Percentiles rank a stretch among this genome's conserved stretches.
These are phyloP conservation scores for Ellobium chinense DNA, from an alignment of 2,888 invertebrate species.

Conservation along the genomic window DNA sequence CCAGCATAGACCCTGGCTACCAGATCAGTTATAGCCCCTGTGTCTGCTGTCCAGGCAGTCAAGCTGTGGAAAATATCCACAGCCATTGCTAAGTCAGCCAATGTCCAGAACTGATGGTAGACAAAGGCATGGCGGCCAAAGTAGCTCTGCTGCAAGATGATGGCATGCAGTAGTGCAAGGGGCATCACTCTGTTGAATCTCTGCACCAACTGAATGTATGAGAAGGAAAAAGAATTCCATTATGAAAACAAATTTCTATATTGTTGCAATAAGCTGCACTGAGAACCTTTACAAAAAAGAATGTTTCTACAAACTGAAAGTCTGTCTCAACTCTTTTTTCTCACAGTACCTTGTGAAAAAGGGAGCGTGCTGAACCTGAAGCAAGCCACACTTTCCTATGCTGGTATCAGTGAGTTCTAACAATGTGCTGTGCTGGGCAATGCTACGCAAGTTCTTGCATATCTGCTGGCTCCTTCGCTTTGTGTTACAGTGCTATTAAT, in stretches of 20 bases:
- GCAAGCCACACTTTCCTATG: no score
- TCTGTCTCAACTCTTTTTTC: no score
- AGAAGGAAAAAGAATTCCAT: background rate
- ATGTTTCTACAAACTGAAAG: background rate
- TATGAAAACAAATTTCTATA: background rate
- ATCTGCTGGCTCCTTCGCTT: no score
- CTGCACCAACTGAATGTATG: slow-evolving; percentile 44
- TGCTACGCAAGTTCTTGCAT: no score
- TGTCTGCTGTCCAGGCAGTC: slow-evolving; percentile 55
- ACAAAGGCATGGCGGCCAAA: slow-evolving; percentile 68
- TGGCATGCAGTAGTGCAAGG: slow-evolving; percentile 70
- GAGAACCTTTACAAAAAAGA: background rate
- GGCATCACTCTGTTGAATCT: slow-evolving; percentile 59
- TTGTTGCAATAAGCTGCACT: background rate
- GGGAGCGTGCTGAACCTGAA: no score
- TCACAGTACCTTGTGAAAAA: no score
- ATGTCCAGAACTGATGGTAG: slow-evolving; percentile 66
- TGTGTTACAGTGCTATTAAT: no score
- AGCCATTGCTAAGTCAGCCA: slow-evolving; percentile 68
- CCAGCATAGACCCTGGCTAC: slow-evolving; percentile 64
- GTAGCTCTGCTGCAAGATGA: slow-evolving; percentile 70
- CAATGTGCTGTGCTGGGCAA: no score
- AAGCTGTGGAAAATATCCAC: slow-evolving; percentile 65
- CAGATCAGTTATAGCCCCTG: slow-evolving; percentile 54
- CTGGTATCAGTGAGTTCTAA: no score